Base-by-base conservation (phyloP, 23 tunicate species). In the Halocynthia roretzi region DNA sequence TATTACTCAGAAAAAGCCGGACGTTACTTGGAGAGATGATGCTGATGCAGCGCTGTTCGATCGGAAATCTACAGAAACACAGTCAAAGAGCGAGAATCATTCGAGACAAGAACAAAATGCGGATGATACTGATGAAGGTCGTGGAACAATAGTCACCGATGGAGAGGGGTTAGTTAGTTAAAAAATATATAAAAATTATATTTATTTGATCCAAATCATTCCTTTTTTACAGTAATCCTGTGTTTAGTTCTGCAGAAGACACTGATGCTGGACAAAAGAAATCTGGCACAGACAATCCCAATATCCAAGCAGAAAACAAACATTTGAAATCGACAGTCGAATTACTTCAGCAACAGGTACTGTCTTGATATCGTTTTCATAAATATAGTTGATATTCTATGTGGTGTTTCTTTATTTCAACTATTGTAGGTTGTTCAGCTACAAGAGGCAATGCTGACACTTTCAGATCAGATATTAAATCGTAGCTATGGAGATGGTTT, bases 401-500 rank as follows among this genome's bases (percentile, higher is more conserved):
- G 71, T n/a, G 40, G 2, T 67, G 71, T 67, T 17, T 67, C 11
- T 11, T 67, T 4, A 67, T n/a, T 10, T 11, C 71, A 67, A 21
- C 17, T 71, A 54, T 54, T 44, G 11, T 50, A 86, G 91, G 97
- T 90, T 65, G 40, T 85, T 0, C 97, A 90, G 72, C 77, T 90
- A 12, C 97, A 90, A 77, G 82, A 85, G 61, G 90, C 97, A 10
- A 53, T 90, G 69, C 54, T 85, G 0, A 77, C 86, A 57, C 80
- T 90, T 67, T 80, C 90, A 5, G 90, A 90, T 53, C 67, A 74
- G 18, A 64, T 89, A 10, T 53, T 78, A 5, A 23, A 67, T 52
- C 51, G 50, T 11, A 53, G 22, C 21, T 19, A 49, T 15, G 17
- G 55, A 19, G 75, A 49, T 48, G 55, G 48, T 48, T 15, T 15